These are phyloP conservation scores for Sminthurinus signatus DNA, from an alignment of 1,140 invertebrate species.

Conservation along the genomic window DNA sequence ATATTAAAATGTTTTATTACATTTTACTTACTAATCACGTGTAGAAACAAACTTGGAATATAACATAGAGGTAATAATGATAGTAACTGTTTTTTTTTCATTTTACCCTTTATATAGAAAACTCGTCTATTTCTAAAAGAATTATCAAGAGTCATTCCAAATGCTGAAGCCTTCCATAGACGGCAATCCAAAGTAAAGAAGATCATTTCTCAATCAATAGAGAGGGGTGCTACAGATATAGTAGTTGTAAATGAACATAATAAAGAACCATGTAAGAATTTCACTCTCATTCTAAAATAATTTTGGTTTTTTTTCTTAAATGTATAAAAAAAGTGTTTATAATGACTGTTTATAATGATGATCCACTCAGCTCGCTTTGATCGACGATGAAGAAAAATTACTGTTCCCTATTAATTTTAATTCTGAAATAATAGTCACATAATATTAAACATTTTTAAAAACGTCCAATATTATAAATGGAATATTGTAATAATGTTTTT, in stretches of 20 bases:
- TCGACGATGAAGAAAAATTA: no score
- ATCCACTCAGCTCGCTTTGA: no score
- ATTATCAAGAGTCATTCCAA: slow-evolving; percentile 82
- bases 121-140: slow-evolving; percentile 90
- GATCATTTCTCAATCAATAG: slow-evolving; percentile 72
- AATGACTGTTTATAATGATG: no score
- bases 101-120: slow-evolving; percentile 54
- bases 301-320: slow-evolving; percentile 33
- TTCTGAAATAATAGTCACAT: no score
- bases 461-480: neutral
- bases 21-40: no score
- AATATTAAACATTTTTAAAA: no score
- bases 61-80: no score
- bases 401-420: neutral
- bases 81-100: neutral
- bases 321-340: no score
- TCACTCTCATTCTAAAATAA: no score
- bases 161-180: slow-evolving; percentile 70
- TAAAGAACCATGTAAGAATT: slow-evolving; percentile 68
- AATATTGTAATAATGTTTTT: slow-evolving; percentile 1
- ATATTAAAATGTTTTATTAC: neutral
- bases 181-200: slow-evolving; percentile 86
- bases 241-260: slow-evolving; percentile 90
- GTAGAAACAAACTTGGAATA: no score
- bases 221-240: slow-evolving; percentile 78